These are phyloP conservation scores for Pediacus dermestoides DNA, from an alignment of 2,888 invertebrate species.

Conservation along the genomic window DNA sequence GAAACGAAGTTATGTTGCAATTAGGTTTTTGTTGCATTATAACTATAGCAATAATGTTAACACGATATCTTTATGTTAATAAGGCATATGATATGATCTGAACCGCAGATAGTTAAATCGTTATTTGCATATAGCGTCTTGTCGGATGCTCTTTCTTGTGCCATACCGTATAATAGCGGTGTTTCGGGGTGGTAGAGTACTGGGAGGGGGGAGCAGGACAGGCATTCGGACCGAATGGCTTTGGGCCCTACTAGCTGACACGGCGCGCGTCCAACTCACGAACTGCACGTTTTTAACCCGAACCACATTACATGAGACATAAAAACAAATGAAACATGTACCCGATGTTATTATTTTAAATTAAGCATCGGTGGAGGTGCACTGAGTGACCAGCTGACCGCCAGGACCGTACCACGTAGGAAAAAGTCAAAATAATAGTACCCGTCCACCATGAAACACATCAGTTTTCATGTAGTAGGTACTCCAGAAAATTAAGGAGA, in stretches of 20 bases:
- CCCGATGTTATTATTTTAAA: conserved; percentile 35
- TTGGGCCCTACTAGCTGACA: conserved; percentile 2
- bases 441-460: too few species aligned
- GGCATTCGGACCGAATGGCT: too few species aligned
- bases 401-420: too few species aligned
- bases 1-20: conserved; percentile 25
- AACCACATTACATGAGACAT: conserved; percentile 30
- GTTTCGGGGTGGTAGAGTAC: too few species aligned
- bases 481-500: too few species aligned
- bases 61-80: conserved; percentile 40
- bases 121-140: conserved; percentile 5
- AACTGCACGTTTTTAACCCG: conserved; percentile 37
- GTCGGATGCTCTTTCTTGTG: neutral
- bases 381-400: neutral
- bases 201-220: too few species aligned
- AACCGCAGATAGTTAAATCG: neutral
- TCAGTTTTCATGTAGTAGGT: too few species aligned
- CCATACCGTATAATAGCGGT: neutral
- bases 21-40: conserved; percentile 5
- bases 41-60: conserved; percentile 19
- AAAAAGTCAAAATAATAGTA: too few species aligned
- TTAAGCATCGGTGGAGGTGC: conserved; percentile 17
- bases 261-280: conserved; percentile 35
- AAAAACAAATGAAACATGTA: conserved; percentile 32
- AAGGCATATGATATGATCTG: conserved; percentile 31